Base-by-base conservation (phyloP, 2,797 vertebrate species). In the Steatocranus sp. region DNA sequence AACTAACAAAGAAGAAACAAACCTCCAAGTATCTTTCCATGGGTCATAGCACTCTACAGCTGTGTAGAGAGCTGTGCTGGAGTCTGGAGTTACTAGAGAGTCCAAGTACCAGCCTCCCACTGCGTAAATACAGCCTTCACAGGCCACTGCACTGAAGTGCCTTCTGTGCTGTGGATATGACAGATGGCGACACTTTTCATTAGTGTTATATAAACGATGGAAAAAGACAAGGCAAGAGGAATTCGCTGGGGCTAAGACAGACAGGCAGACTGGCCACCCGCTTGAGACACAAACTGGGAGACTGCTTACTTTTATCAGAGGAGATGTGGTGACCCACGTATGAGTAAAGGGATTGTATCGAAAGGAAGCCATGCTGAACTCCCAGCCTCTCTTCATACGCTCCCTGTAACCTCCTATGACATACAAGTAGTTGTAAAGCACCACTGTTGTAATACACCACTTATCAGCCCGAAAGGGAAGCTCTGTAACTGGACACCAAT, bases 81-180 rank as follows among this genome's bases (percentile, higher is more conserved):
- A 96, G 91, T 97, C 96, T 1, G 96, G 97, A 9, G 92, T 90
- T 84, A 97, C 92, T 43, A 97, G 91, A 3, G 94, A 96, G 66
- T 96, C 96, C 84, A 96, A 91, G 75, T 97, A 96, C 97, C 96
- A 97, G 85, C 97, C 97, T 3, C 97, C 97, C 10, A 97, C 79
- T 3, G 96, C 96, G 1, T 96, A 97, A 86, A 97, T 96, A 66
- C 83, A 88, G 43, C 95, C 95, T 25, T 92, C 95, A 87, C 95
- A 96, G 63, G 94, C 95, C 25, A 93, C 96, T 2, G 95, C 93
- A 77, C 96, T 96, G 93, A 97, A 97, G 89, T 97, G 96, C 20
- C 96, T 93, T 49, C 96, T 93, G 88, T 93, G 95, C 96, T 96
- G 93, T 81, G 32, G 66, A 91, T 2, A 51, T 76, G 82, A 51